Conservation (phyloP, 1,140 invertebrate species). For the Drosophila prosaltans region DNA sequence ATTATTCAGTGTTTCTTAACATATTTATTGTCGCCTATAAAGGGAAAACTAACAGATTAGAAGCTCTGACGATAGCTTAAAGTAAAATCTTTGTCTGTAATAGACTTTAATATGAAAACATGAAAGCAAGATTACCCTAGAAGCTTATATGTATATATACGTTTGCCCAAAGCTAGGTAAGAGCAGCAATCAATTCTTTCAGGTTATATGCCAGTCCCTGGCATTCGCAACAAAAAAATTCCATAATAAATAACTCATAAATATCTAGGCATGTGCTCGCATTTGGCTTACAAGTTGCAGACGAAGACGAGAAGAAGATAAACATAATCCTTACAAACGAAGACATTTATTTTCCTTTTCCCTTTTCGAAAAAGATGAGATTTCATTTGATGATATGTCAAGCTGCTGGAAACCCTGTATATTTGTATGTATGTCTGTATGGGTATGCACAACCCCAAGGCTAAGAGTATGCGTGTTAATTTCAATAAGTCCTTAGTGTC, state of each 20-base stretch:
- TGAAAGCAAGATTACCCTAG: constrained; percentile 28
- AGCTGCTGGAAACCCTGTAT: constrained; percentile 33
- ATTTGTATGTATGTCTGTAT: not conserved
- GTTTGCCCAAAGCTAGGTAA: constrained; percentile 19
- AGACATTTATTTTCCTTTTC: constrained; percentile 32
- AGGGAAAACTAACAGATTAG: constrained; percentile 1
- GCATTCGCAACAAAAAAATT: constrained; percentile 34
- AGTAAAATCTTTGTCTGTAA: not conserved
- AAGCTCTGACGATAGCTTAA: not conserved
- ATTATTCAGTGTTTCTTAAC: not conserved
- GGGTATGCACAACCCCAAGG: no score
- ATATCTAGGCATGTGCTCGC: constrained; percentile 45
- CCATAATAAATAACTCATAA: constrained; percentile 61
- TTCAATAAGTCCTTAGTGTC: constrained; percentile 14
- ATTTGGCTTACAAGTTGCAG: constrained; percentile 15
- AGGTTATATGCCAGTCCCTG: constrained; percentile 25
- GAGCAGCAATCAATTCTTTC: constrained; percentile 48
- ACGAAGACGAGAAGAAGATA: constrained; percentile 14
- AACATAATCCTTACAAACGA: constrained; percentile 56
- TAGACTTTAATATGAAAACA: constrained; percentile 5
- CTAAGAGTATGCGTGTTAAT: constrained; percentile 26
- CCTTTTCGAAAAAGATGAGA: constrained; percentile 31
- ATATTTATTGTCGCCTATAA: not conserved
- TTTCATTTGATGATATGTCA: constrained; percentile 69
- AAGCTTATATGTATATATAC: constrained; percentile 2